Evolutionary conservation across 2,888 invertebrate genomes (phyloP).

Genomic region (Mycogona germanica): DNA sequence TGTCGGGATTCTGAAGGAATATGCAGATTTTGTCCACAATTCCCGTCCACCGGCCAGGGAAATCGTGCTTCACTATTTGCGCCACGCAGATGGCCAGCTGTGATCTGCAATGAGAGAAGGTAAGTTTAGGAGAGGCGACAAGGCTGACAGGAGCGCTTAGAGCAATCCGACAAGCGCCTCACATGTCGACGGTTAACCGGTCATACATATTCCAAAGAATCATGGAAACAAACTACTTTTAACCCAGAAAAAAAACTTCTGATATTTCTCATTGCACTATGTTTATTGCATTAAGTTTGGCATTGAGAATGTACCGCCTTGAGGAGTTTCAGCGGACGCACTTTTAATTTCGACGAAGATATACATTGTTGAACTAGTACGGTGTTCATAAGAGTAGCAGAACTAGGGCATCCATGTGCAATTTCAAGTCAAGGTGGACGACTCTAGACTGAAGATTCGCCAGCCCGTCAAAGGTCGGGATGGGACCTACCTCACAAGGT

Average conservation of each 20-base stretch:
- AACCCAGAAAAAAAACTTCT: no score
- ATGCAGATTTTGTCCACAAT: slow-evolving; percentile 91
- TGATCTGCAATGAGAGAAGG: slow-evolving; percentile 41
- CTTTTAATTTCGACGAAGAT: no score
- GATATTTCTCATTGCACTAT: no score
- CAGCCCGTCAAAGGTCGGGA: neutral
- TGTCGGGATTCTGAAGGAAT: slow-evolving; percentile 82
- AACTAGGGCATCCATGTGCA: no score
- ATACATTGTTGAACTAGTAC: no score
- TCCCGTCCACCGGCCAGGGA: slow-evolving; percentile 89
- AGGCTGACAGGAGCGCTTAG: neutral
- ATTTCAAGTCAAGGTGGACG: neutral
- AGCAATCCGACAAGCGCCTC: neutral
- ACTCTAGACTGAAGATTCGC: neutral
- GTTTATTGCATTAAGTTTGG: no score
- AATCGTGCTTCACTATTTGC: slow-evolving; percentile 88
- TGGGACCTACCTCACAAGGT: slow-evolving; percentile 56
- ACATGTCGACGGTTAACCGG: no score
- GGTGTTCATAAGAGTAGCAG: no score
- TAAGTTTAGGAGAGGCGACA: neutral
- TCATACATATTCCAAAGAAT: no score
- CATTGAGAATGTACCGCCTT: no score
- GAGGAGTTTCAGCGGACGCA: no score
- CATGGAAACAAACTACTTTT: neutral
- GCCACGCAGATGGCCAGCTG: slow-evolving; percentile 88